Conservation (phyloP, 2,888 invertebrate species). For the Rhorus exstirpatorius region DNA sequence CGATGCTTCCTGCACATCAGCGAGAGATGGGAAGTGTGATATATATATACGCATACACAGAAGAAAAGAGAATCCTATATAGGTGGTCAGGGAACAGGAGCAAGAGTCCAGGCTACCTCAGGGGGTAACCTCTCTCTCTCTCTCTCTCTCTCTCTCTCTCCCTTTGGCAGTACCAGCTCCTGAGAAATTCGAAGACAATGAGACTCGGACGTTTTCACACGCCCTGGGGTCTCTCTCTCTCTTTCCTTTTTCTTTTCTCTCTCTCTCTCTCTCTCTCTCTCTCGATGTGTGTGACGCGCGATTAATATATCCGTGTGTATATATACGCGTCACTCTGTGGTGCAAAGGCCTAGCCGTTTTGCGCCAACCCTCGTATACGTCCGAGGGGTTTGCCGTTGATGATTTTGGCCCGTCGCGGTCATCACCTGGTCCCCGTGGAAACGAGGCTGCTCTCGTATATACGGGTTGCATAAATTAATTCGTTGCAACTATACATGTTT, state of each 20-base stretch:
- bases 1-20: background rate
- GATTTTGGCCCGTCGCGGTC: constrained; percentile 78
- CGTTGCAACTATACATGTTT: constrained; percentile 70
- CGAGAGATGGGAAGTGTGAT: background rate
- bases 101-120: constrained; percentile 13
- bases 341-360: constrained; percentile 49
- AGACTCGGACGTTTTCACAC: constrained; percentile 80
- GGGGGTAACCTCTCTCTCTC: constrained; percentile 31
- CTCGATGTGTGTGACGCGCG: constrained; percentile 38
- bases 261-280: too few species aligned
- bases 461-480: constrained; percentile 82
- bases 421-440: constrained; percentile 81
- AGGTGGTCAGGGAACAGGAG: constrained; percentile 63
- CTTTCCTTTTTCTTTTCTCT: too few species aligned
- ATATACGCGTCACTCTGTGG: background rate
- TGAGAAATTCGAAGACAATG: constrained; percentile 80
- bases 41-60: background rate
- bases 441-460: constrained; percentile 72
- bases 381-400: constrained; percentile 46
- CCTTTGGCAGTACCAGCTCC: constrained; percentile 55
- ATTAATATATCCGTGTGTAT: constrained; percentile 24
- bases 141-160: constrained; percentile 19
- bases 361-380: constrained; percentile 37
- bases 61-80: constrained; percentile 17
- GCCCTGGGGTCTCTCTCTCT: constrained; percentile 71